Base-by-base conservation (phyloP, 2,113 vertebrate genomes). In the Cygnus buccinator region DNA sequence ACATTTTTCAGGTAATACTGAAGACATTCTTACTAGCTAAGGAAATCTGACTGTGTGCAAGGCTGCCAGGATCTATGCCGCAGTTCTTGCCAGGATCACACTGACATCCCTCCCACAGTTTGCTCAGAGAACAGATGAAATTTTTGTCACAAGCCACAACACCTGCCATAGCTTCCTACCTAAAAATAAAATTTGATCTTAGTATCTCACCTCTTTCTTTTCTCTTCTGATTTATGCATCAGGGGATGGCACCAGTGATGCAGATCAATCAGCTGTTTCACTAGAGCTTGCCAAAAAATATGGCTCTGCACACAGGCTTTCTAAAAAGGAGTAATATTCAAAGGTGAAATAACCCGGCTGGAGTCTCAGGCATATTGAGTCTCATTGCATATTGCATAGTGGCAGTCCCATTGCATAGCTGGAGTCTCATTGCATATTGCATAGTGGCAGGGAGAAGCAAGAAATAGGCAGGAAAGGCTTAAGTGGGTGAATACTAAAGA, bases 71-170 rank as follows among this genome's bases (percentile, higher is more conserved):
- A n/a, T 75, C 79, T 75, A 0, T 61, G 58, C 48, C 82, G 66
- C 70, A 78, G 54, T 41, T 89, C 41, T 81, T 91, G 77, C 80
- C 70, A 76, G 77, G 25, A 54, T 75, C 92, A 62, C 48, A 84
- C 84, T 93, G 94, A 87, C 81, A 87, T 84, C 62, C 70, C 80
- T 89, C 89, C 74, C 62, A 84, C 77, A 72, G 77, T 62, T 94
- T 95, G 74, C 94, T 92, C 84, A 87, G 86, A 89, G 54, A 84
- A 73, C 86, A 95, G 83, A 89, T 41, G 25, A 92, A 93, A 70
- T 81, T 74, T 95, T 75, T 95, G 90, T 92, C 88, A 96, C 62
- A 94, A 93, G 58, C 63, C 72, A 81, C 55, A 97, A 48, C 78
- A 90, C 61, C 76, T 93, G 73, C 52, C 73, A 79, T 44, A 44